A percentile compares a stretch with the other conserved stretches of the same genome.
phyloP scores from a whole-genome alignment of 2,113 vertebrate genomes.

The Neopipo cinnamomea region DNA sequence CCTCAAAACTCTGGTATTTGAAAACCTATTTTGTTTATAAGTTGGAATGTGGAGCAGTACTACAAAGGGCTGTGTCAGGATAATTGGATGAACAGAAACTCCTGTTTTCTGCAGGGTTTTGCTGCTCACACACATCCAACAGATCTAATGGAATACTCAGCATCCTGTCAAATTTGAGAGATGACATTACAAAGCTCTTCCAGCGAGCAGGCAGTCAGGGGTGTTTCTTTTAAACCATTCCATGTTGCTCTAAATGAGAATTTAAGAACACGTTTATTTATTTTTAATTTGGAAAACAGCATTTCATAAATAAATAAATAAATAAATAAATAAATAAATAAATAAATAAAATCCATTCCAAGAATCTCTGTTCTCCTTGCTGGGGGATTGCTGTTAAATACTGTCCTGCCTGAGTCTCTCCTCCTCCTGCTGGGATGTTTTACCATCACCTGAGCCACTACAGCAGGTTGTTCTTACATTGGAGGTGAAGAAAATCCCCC shows the following conservation, averaged over 20 bases:
- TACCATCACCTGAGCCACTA: not conserved
- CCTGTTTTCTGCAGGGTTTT: conserved; percentile 3
- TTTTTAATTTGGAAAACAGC: conserved; percentile 26
- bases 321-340: not conserved
- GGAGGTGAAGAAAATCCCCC: not conserved
- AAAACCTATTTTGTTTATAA: not conserved
- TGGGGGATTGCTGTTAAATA: not conserved
- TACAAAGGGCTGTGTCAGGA: conserved; percentile 9
- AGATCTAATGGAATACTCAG: conserved; percentile 45
- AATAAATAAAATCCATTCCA: not conserved
- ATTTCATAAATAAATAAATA: not conserved
- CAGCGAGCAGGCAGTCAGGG: not conserved
- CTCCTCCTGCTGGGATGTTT: not conserved
- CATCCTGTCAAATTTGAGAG: conserved; percentile 14
- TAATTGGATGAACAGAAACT: conserved; percentile 35
- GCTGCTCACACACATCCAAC: not conserved
- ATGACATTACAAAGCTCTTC: conserved; percentile 31
- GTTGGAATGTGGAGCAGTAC: not conserved
- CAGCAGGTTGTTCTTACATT: not conserved
- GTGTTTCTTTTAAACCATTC: not conserved
- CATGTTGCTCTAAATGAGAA: conserved; percentile 5
- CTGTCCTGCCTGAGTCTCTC: not conserved
- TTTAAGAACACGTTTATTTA: conserved; percentile 25
- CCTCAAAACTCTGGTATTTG: not conserved
- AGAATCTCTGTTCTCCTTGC: not conserved